Evolutionary conservation across 2,113 vertebrate genomes (phyloP).

Genomic region (Otus sunia): DNA sequence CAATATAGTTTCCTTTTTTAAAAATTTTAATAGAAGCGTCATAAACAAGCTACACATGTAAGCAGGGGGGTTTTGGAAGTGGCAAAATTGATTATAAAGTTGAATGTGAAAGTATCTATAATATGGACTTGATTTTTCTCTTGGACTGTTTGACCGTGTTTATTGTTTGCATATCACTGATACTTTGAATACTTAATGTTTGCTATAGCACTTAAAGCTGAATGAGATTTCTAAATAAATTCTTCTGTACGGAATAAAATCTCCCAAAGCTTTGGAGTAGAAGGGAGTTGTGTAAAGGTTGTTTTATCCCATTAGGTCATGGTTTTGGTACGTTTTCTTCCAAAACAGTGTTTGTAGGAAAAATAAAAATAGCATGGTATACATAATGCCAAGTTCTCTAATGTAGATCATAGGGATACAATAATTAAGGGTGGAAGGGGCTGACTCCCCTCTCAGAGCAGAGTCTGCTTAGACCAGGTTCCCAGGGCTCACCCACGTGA

Average conservation of each 20-base stretch:
- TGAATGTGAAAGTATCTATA: neutral
- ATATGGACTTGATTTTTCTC: neutral
- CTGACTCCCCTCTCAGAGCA: neutral
- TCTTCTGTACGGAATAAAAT: no score
- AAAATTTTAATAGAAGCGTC: neutral
- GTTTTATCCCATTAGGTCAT: neutral
- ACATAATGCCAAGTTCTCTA: neutral
- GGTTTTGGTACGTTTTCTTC: neutral
- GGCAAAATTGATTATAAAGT: neutral
- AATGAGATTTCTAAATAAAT: no score
- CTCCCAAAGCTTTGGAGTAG: neutral
- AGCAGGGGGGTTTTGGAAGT: neutral
- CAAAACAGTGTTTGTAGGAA: neutral
- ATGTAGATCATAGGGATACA: neutral
- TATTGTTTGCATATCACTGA: neutral
- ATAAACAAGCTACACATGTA: neutral
- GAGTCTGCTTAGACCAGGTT: neutral
- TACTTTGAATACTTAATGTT: neutral
- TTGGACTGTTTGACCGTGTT: fast-evolving
- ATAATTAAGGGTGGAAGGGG: neutral
- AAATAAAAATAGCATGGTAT: neutral
- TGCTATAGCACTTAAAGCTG: neutral
- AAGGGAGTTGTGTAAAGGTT: neutral
- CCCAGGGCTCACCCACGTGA: neutral
- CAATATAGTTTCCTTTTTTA: neutral